phyloP scores from a whole-genome alignment of 2,888 invertebrate genomes.

The Pimpla rufipes region DNA sequence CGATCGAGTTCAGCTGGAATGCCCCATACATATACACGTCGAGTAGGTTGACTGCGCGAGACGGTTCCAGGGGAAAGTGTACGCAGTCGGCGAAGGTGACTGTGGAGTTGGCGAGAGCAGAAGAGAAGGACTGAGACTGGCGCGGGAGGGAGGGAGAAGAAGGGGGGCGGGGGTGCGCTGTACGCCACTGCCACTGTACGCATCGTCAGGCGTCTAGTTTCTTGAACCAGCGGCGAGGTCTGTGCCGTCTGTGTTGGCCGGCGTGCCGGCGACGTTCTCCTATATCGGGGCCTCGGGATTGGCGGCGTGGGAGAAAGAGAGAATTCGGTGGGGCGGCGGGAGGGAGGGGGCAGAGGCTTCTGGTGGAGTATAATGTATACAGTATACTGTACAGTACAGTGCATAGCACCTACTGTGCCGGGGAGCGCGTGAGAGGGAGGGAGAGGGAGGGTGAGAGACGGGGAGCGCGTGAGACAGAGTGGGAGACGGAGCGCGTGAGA shows the following conservation, averaged over 20 bases:
- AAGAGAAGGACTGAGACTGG: background rate
- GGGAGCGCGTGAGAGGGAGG: background rate
- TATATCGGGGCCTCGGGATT: constrained; percentile 61
- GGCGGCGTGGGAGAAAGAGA: constrained; percentile 56
- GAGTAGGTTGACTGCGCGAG: constrained; percentile 64
- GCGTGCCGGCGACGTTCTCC: constrained; percentile 58
- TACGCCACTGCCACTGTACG: too few relatives aligned
- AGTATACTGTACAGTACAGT: constrained; percentile 35
- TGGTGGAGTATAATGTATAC: constrained; percentile 50
- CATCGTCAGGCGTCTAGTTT: constrained; percentile 63
- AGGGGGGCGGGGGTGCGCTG: background rate
- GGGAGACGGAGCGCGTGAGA: background rate
- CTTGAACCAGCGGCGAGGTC: constrained; percentile 54
- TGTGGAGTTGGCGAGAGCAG: background rate
- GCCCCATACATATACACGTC: constrained; percentile 62
- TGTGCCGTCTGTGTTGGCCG: constrained; percentile 33
- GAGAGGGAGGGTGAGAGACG: background rate
- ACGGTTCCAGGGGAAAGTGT: constrained; percentile 74
- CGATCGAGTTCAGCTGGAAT: too few relatives aligned
- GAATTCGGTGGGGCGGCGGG: constrained; percentile 18
- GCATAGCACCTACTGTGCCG: background rate
- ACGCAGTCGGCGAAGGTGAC: constrained; percentile 32
- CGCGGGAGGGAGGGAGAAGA: background rate
- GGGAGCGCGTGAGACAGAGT: constrained; percentile 6
- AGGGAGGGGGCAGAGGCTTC: constrained; percentile 27